These are phyloP conservation scores for Catostylus mosaicus DNA, from an alignment of 30 jellyfish, hydroid and myxozoan species.

Conservation along the genomic window DNA sequence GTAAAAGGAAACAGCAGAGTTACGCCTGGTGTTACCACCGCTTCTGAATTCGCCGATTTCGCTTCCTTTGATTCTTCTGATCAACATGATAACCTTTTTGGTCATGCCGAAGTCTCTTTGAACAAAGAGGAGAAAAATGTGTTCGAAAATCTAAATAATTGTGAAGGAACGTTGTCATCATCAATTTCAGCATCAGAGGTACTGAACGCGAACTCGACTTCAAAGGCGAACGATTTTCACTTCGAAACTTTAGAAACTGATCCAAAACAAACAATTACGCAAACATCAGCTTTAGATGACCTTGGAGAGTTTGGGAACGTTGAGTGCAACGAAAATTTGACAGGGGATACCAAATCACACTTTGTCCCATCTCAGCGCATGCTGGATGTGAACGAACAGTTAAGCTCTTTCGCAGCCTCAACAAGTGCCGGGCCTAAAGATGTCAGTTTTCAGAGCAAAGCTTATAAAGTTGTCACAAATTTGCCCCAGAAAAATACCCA, in stretches of 20 bases:
- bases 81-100: not conserved
- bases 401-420: not conserved
- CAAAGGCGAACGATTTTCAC: too few species aligned
- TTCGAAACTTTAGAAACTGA: too few species aligned
- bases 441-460: not conserved
- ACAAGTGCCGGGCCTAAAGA: not conserved
- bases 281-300: not conserved
- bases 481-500: not conserved
- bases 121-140: too few species aligned
- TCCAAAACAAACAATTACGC: too few species aligned
- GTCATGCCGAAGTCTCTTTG: too few species aligned
- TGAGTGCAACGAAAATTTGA: not conserved
- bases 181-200: too few species aligned
- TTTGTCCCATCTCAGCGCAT: not conserved
- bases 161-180: too few species aligned
- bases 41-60: not conserved
- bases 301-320: not conserved
- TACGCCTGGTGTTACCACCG: not conserved
- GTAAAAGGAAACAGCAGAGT: not conserved
- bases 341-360: not conserved
- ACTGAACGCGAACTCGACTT: too few species aligned
- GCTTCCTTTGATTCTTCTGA: slow-evolving; percentile 3
- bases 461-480: not conserved
- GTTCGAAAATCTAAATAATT: too few species aligned
- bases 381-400: not conserved